Conservation (phyloP, 2,888 invertebrate species). For the Eubasilissa splendida region DNA sequence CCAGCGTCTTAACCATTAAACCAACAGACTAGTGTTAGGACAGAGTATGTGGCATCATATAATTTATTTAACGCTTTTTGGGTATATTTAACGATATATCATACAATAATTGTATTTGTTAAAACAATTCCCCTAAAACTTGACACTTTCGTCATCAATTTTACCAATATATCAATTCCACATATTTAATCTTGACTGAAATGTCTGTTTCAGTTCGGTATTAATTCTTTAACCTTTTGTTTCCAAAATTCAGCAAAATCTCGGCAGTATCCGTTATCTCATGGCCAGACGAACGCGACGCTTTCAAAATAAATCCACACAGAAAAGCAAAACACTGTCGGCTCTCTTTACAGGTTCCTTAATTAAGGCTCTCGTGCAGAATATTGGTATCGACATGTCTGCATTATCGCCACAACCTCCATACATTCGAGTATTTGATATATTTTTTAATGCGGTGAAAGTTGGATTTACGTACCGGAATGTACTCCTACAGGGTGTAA, state of each 20-base stretch:
- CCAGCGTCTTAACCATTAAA: too few species aligned
- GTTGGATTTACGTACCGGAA: conserved; percentile 8
- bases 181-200: too few species aligned
- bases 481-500: background rate
- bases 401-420: background rate
- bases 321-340: background rate
- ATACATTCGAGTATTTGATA: background rate
- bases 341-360: background rate
- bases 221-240: too few species aligned
- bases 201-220: background rate
- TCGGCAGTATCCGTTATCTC: background rate
- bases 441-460: conserved; percentile 8
- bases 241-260: too few species aligned
- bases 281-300: background rate
- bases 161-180: too few species aligned
- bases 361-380: conserved; percentile 13
- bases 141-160: too few species aligned
- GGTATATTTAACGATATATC: too few species aligned
- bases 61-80: too few species aligned
- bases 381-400: conserved; percentile 26
- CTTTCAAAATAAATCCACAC: conserved; percentile 9
- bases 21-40: too few species aligned
- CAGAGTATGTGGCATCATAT: too few species aligned
- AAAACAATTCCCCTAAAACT: too few species aligned
- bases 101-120: too few species aligned